These are phyloP conservation scores for Elysia chlorotica DNA, from an alignment of 1,140 invertebrate genomes.

Conservation along the genomic window DNA sequence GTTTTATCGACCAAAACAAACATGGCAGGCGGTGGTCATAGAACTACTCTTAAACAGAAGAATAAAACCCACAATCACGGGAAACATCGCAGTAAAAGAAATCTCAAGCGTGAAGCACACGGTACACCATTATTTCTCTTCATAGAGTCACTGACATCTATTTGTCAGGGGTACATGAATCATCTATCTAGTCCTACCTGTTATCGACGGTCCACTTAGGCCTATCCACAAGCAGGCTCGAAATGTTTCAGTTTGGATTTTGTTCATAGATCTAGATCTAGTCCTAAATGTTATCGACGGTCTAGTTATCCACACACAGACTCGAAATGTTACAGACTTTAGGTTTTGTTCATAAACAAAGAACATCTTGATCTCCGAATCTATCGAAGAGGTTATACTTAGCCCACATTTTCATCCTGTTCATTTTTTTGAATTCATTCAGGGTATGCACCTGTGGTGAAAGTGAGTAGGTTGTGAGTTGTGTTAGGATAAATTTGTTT, in stretches of 20 bases:
- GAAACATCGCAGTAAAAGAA: conserved; percentile 21
- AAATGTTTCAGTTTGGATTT: too few species aligned
- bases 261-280: neutral
- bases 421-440: too few species aligned
- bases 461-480: too few species aligned
- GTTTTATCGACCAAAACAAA: conserved; percentile 1
- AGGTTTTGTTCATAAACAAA: too few species aligned
- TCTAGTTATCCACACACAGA: neutral
- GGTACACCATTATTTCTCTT: neutral
- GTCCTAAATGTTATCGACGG: neutral
- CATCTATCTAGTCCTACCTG: neutral
- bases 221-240: neutral
- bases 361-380: too few species aligned
- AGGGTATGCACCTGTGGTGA: too few species aligned
- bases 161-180: neutral
- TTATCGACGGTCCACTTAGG: neutral
- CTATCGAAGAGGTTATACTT: too few species aligned
- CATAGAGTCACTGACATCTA: neutral
- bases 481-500: too few species aligned
- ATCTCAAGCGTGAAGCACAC: conserved; percentile 8
- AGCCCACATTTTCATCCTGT: too few species aligned
- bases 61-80: conserved; percentile 19
- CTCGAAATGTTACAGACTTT: too few species aligned
- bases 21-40: conserved; percentile 14
- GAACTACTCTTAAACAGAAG: conserved; percentile 13